Base-by-base conservation (phyloP, 2,113 vertebrate species). In the Protobothrops mucrosquamatus region DNA sequence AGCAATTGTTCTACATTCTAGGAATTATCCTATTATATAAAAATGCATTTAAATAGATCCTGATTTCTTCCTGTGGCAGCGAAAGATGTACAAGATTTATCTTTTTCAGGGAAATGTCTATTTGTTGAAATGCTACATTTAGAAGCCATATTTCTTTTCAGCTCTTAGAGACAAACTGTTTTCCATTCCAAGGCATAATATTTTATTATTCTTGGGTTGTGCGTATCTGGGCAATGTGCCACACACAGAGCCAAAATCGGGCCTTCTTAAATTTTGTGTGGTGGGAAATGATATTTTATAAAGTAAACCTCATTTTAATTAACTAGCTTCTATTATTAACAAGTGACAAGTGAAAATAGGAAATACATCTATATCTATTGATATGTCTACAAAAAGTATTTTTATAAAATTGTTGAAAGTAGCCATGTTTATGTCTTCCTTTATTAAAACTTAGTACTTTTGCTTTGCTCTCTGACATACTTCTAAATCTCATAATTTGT, bases 371-470 rank as follows among this genome's bases (percentile, higher is more conserved):
- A 48, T 89, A 85, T 85, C 43, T 85, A 81, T 39, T 85, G 26
- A 9, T 56, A 48, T 6, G 23, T 46, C 1, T 81, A 29, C 64
- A 55, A 46, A 87, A 89, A 24, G 26, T 85, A 26, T 96, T 92
- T 92, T 96, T 90, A 94, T 2, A 7, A 92, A 94, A 95, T 95
- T 96, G 95, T 97, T 97, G 96, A 92, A 92, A 95, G 23, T 8
- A 56, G 94, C 87, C 85, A 54, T 93, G 93, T 93, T 91, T 94
- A 94, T 94, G 93, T 6, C 92, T 87, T 91, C 87, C 86, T 89
- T 96, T 97, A 91, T 96, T 96, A 97, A 97, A 97, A 97, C 95
- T 96, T 96, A 93, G 89, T 93, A 96, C 9, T 92, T 94, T 94
- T 86, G 85, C 87, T 46, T 95, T 92, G 4, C 91, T 89, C 10